Percentiles rank a stretch among this genome's conserved stretches.
These are phyloP conservation scores for Mythimna lalbum DNA, from an alignment of 2,888 invertebrate genomes.

Conservation along the genomic window DNA sequence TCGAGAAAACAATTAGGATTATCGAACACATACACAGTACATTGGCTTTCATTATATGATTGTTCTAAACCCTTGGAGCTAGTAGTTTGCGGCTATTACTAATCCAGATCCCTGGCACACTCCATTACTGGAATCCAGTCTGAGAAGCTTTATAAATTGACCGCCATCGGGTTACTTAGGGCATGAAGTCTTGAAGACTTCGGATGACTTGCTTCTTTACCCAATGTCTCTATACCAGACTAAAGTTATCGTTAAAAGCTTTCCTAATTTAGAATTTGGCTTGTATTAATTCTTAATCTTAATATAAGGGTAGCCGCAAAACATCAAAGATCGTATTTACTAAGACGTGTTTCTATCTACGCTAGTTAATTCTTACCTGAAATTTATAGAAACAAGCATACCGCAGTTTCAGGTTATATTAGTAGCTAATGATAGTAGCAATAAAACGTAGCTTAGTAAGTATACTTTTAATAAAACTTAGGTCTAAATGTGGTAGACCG, in stretches of 20 bases:
- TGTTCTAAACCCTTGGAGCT: conserved; percentile 52
- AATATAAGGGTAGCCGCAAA: conserved; percentile 22
- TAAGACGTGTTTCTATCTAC: conserved; percentile 12
- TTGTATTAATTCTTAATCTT: conserved; percentile 20
- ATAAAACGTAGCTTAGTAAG: conserved; percentile 8
- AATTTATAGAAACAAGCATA: conserved; percentile 1
- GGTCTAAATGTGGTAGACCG: conserved; percentile 10
- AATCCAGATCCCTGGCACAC: conserved; percentile 69
- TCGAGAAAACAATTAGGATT: neutral
- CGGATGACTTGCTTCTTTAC: conserved; percentile 53
- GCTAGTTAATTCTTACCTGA: neutral
- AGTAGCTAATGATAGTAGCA: conserved; percentile 24
- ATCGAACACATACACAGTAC: conserved; percentile 16
- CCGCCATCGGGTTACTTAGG: conserved; percentile 73
- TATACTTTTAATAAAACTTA: conserved; percentile 22
- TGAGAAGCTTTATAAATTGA: conserved; percentile 79
- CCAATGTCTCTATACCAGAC: conserved; percentile 28
- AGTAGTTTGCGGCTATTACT: conserved; percentile 63
- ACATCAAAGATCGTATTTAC: conserved; percentile 22
- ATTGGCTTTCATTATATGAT: conserved; percentile 27
- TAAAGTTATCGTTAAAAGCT: conserved; percentile 47
- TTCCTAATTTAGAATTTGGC: conserved; percentile 36
- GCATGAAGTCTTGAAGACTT: conserved; percentile 58
- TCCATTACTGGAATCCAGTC: conserved; percentile 76
- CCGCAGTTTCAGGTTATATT: neutral